Evolutionary conservation across 2,888 invertebrate species (phyloP), one percentile per base, ranked within the genome.

Genomic region (Syrphus vitripennis): DNA sequence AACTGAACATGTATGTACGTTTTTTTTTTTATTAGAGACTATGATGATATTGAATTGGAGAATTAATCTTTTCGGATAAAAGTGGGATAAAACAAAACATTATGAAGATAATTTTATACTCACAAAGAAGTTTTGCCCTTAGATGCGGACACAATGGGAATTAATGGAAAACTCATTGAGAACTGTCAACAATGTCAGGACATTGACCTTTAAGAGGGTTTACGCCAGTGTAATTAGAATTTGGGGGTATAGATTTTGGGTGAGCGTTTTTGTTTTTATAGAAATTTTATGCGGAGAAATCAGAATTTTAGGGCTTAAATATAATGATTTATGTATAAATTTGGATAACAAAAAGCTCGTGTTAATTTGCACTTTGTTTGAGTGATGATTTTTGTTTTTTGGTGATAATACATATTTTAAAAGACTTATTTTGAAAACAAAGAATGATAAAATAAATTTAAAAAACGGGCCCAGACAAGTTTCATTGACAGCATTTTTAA

Each of bases 101-200:
- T 59, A 61, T 4, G 40, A 61, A 40, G 40, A 24, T 61, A 9
- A 12, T 12, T 5, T 31, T 26, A 6, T 50, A 1, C 4, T 10
- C 24, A 14, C 7, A 10, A 10, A 4, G 21, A 21, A 14, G 3
- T 37, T 37, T 37, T 2, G 34, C 3, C 19, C 14, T 24, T 16
- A 16, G n/a, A 63, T 14, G n/a, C n/a, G 34, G 31, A 48, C 31
- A 67, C 16, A 48, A 48, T 45, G 65, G 10, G 21, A 34, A 67
- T 67, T 67, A 48, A 67, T 67, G 48, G n/a, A 67, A 21, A 26
- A 19, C 19, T 9, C 19, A 12, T 48, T 29, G 24, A 45, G 19
- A 7, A 48, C 31, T 67, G 48, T 67, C 65, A 48, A 21, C 65
- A 48, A 67, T 67, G 31, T 67, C 31, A 48, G 48, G 34, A n/a